Conservation (phyloP, 2,888 invertebrate genomes). For the Dasypolia templi region DNA sequence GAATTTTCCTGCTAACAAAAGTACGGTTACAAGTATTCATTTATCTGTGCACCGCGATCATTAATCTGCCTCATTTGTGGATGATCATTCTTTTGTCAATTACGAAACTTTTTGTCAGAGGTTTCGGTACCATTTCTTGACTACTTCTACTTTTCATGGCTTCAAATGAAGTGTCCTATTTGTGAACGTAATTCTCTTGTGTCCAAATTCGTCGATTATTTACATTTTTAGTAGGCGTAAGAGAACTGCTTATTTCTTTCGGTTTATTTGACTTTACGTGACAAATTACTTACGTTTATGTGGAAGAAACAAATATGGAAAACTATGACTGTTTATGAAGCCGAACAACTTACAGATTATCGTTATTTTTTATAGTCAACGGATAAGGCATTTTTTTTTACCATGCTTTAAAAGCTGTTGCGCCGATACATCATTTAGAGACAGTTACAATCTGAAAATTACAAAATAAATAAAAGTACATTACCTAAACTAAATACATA, state of each 20-base stretch:
- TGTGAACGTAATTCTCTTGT: no score
- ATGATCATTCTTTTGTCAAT: slow-evolving; percentile 51
- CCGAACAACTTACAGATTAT: slow-evolving; percentile 15
- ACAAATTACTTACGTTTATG: slow-evolving; percentile 11
- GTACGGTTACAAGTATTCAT: slow-evolving; percentile 38
- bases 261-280: neutral
- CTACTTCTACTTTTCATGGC: no score
- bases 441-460: slow-evolving; percentile 11
- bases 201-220: slow-evolving; percentile 25
- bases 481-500: slow-evolving; percentile 33
- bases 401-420: slow-evolving; percentile 11
- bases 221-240: slow-evolving; percentile 26
- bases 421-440: slow-evolving; percentile 16
- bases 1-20: slow-evolving; percentile 17
- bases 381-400: neutral
- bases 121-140: slow-evolving; percentile 40
- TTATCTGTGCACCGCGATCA: slow-evolving; percentile 53
- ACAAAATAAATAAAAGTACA: slow-evolving; percentile 37
- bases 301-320: slow-evolving; percentile 1
- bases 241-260: neutral
- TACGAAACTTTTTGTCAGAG: slow-evolving; percentile 23
- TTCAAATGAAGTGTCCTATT: no score
- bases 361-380: neutral
- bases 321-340: neutral
- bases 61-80: slow-evolving; percentile 61